These are phyloP conservation scores for Luehdorfia chinensis DNA, from an alignment of 1,140 invertebrate species.

Conservation along the genomic window DNA sequence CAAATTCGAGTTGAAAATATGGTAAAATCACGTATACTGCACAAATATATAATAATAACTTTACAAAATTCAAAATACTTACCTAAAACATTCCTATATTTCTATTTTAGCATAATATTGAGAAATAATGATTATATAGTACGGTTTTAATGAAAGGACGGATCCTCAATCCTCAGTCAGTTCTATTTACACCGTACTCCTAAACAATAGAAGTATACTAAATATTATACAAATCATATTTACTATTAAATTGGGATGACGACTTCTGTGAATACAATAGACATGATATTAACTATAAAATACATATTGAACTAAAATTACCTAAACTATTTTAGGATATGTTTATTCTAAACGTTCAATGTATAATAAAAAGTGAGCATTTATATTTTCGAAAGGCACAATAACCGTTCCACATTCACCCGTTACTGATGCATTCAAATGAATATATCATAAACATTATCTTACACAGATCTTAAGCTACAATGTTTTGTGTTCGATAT, in stretches of 20 bases:
- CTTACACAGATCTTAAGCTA: slow-evolving; percentile 44
- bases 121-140: slow-evolving; percentile 3
- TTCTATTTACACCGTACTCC: neutral
- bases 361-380: slow-evolving; percentile 51
- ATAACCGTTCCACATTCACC: slow-evolving; percentile 31
- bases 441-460: slow-evolving; percentile 28
- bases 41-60: slow-evolving; percentile 17
- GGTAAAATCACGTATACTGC: slow-evolving; percentile 47
- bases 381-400: slow-evolving; percentile 46
- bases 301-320: slow-evolving; percentile 29
- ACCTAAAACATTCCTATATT: neutral
- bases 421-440: slow-evolving; percentile 21
- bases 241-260: too few species aligned
- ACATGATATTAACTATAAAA: slow-evolving; percentile 17
- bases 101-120: neutral
- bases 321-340: slow-evolving; percentile 42
- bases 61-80: slow-evolving; percentile 13
- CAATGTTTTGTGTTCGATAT: slow-evolving; percentile 54
- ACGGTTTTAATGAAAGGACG: too few species aligned
- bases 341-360: slow-evolving; percentile 51
- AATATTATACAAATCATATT: neutral
- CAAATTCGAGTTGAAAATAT: slow-evolving; percentile 61
- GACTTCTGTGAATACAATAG: slow-evolving; percentile 7
- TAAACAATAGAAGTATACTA: too few species aligned
- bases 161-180: too few species aligned